Percentiles rank a stretch among this genome's conserved stretches.
Evolutionary conservation across 2,113 vertebrate genomes (phyloP).

Genomic region (Corydoras sp.): DNA sequence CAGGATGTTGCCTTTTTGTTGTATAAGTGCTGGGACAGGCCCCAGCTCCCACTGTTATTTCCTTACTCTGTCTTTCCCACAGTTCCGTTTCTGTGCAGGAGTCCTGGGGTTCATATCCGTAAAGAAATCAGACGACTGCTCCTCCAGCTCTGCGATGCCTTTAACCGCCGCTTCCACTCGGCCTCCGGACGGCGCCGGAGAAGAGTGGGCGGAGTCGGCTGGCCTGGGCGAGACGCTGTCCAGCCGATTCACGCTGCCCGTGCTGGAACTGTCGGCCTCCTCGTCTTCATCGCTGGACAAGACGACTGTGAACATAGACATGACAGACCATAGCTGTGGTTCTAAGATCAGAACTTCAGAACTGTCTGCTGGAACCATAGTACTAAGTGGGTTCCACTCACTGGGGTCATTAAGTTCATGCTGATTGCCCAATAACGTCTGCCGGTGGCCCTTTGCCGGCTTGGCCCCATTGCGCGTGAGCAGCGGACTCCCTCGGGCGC

Average conservation of each 20-base stretch:
- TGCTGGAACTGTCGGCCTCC: slow-evolving; percentile 76
- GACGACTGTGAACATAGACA: slow-evolving; percentile 68
- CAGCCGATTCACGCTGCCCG: slow-evolving; percentile 73
- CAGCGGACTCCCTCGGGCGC: slow-evolving; percentile 61
- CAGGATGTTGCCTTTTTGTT: too few species aligned
- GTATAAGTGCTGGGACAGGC: not conserved
- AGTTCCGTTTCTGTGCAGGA: slow-evolving; percentile 74
- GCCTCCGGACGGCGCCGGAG: slow-evolving; percentile 80
- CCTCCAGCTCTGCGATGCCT: slow-evolving; percentile 71
- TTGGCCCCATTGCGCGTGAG: slow-evolving; percentile 71
- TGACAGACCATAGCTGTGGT: too few species aligned
- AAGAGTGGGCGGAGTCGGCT: slow-evolving; percentile 87
- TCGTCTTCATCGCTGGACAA: slow-evolving; percentile 83
- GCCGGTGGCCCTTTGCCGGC: slow-evolving; percentile 63
- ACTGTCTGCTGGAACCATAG: too few species aligned
- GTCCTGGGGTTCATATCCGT: slow-evolving; percentile 69
- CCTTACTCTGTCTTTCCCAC: slow-evolving; percentile 89
- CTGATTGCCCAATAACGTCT: slow-evolving; percentile 54
- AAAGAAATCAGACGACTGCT: slow-evolving; percentile 62
- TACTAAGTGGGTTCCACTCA: slow-evolving; percentile 59
- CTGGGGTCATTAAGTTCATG: slow-evolving; percentile 86
- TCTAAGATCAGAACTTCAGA: too few species aligned
- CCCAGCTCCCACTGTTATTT: too few species aligned
- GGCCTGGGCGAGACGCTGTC: slow-evolving; percentile 83
- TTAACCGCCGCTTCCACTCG: slow-evolving; percentile 86